Evolutionary conservation across 2,888 invertebrate genomes (phyloP).

Genomic region (Eilema depressum): DNA sequence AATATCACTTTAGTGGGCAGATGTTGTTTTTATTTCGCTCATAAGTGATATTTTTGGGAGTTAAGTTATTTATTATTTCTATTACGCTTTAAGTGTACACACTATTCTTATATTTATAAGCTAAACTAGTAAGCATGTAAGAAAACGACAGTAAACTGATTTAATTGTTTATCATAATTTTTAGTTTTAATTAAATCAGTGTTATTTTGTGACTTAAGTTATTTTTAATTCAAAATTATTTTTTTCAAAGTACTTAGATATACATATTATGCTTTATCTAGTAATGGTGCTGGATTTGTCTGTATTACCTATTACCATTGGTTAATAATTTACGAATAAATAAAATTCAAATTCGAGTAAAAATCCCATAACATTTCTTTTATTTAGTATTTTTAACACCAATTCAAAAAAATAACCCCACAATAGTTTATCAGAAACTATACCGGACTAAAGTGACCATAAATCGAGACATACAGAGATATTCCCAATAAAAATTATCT

Average conservation of each 20-base stretch:
- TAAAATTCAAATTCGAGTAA: not conserved
- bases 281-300: not conserved
- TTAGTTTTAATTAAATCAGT: not conserved
- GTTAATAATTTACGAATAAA: not conserved
- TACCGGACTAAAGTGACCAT: conserved; percentile 50
- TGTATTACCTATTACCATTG: too few species aligned
- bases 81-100: not conserved
- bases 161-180: too few species aligned
- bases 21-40: not conserved
- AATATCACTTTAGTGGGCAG: not conserved
- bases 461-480: conserved; percentile 49
- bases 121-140: too few species aligned
- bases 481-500: conserved; percentile 62
- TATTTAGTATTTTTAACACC: conserved; percentile 28
- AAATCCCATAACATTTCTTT: not conserved
- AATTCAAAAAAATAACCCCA: conserved; percentile 29
- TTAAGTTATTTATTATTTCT: not conserved
- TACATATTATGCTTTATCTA: not conserved
- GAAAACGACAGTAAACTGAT: not conserved
- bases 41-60: not conserved
- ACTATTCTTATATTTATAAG: not conserved
- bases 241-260: too few species aligned
- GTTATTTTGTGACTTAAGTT: not conserved
- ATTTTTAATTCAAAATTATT: not conserved
- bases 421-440: conserved; percentile 46